phyloP scores from a whole-genome alignment of 2,888 invertebrate species.

The Alentia gelatinosa region DNA sequence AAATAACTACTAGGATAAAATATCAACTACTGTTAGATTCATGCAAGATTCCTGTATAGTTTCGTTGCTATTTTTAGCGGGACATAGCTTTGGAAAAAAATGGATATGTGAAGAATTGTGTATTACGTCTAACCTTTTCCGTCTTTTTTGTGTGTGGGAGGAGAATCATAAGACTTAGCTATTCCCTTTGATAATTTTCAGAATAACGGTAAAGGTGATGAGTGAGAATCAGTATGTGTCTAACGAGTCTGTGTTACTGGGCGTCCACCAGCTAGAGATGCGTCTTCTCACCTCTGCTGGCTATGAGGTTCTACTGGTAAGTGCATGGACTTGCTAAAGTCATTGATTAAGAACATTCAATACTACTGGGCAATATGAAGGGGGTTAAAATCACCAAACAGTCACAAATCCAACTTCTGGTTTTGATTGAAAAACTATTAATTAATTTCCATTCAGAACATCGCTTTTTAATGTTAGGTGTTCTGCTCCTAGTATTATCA shows the following conservation, averaged over 20 bases:
- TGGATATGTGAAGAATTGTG: not conserved
- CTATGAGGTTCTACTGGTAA: constrained; percentile 29
- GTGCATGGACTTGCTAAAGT: no score
- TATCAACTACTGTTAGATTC: no score
- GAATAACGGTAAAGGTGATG: not conserved
- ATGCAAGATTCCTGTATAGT: no score
- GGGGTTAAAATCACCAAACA: not conserved
- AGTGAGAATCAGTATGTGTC: constrained; percentile 42
- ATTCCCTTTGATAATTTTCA: not conserved
- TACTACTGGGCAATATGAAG: not conserved
- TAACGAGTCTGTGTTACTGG: not conserved
- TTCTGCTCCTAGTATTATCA: not conserved
- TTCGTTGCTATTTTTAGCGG: no score
- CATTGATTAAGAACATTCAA: not conserved
- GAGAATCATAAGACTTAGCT: not conserved
- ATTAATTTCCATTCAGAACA: not conserved
- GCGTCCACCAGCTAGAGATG: constrained; percentile 11
- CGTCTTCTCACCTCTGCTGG: not conserved
- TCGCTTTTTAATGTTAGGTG: not conserved
- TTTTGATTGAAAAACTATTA: not conserved
- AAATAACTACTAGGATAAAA: no score
- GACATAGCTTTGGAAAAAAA: no score
- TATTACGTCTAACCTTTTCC: not conserved
- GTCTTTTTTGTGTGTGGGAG: not conserved
- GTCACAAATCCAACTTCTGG: not conserved